Evolutionary conservation across 2,888 invertebrate species (phyloP).

Genomic region (Leucophora obtusa): DNA sequence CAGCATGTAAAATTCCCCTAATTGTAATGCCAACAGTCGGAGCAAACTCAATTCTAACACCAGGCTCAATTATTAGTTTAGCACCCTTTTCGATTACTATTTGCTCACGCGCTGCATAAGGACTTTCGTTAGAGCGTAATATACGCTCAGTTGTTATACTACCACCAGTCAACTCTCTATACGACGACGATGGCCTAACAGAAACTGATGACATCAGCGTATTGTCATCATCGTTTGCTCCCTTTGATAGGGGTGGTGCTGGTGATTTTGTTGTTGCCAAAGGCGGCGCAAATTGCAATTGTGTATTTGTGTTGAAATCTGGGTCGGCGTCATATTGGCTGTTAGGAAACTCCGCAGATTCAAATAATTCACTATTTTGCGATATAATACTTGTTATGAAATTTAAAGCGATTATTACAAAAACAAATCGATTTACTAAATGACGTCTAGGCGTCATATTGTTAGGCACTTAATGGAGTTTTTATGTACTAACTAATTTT

Average conservation of each 20-base stretch:
- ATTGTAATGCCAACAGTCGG: conserved; percentile 96
- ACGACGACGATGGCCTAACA: conserved; percentile 65
- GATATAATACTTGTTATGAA: conserved; percentile 40
- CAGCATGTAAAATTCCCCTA: conserved; percentile 91
- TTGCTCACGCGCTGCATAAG: conserved; percentile 89
- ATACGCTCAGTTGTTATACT: conserved; percentile 76
- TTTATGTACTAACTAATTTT: conserved; percentile 5
- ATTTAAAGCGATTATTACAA: conserved; percentile 31
- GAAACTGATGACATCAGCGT: conserved; percentile 68
- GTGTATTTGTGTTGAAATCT: conserved; percentile 52
- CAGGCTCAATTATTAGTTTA: conserved; percentile 91
- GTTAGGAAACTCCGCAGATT: conserved; percentile 56
- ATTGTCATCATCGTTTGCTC: conserved; percentile 30
- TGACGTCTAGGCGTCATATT: conserved; percentile 57
- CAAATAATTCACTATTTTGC: conserved; percentile 58
- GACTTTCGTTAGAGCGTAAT: conserved; percentile 81
- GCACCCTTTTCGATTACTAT: conserved; percentile 88
- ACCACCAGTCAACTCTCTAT: conserved; percentile 76
- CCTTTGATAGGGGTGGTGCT: conserved; percentile 3
- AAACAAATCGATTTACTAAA: conserved; percentile 24
- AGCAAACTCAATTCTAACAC: conserved; percentile 92
- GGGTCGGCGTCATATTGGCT: conserved; percentile 66
- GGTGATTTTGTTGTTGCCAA: conserved; percentile 66
- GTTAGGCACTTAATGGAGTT: conserved; percentile 29
- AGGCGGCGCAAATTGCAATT: conserved; percentile 65